Base-by-base conservation (phyloP, 2,888 invertebrate species). In the Acanthoscelides obtectus region DNA sequence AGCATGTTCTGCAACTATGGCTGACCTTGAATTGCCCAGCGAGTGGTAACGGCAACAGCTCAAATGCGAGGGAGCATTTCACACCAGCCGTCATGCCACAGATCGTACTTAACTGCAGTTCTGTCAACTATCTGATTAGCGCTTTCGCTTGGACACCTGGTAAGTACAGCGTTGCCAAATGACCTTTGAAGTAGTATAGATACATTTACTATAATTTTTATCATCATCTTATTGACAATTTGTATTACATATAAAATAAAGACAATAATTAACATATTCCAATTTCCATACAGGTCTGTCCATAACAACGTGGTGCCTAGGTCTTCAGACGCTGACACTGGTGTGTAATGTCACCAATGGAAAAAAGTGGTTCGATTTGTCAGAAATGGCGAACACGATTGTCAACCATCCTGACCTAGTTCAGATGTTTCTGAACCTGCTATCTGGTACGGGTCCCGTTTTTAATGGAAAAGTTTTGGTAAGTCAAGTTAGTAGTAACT, bases 11-110 rank as follows among this genome's bases (percentile, higher is more conserved):
- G 64, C 93, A 95, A 25, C 69, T 77, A 12, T 77, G 76, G 77
- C 87, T 96, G 77, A 97, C 96, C 95, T 87, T 97, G 75, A 95
- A 94, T 1, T 95, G 95, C 89, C 88, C 80, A 72, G 79, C 79
- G n/a, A 45, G 45, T 17, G 45, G 45, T 12, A 45, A 12, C 45
- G 45, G 45, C 45, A 45, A 45, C 45, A 45, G 45, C 45, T 6
- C 5, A 1, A 79, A 78, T 67, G 86, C 67, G 82, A 87, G 85
- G 66, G 84, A 87, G n/a, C 88, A 88, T 65, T 89, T 90, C 75
- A 88, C 89, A 76, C 87, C 89, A 3, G 87, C 87, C 4, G 85
- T 89, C 66, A 86, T 87, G 67, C 93, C 93, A 0, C 87, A 89
- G 71, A 90, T 93, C 75, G 88, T 89, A 0, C 87, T 93, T 66